Base-by-base conservation (phyloP, 2,113 vertebrate species). In the Cromileptes altivelis region DNA sequence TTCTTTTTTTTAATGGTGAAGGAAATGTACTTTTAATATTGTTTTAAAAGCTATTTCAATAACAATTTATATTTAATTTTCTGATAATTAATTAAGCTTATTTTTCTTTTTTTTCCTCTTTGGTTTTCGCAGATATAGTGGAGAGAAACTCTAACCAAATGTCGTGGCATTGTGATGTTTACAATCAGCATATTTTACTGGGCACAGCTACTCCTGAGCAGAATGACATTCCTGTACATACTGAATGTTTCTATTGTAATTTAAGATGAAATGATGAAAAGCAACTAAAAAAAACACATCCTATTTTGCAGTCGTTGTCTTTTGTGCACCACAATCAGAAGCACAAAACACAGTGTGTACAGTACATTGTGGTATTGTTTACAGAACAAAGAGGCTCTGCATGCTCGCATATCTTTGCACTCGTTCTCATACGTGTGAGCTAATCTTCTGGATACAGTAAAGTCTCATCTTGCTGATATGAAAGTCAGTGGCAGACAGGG, bases 201-300 rank as follows among this genome's bases (percentile, higher is more conserved):
- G 84, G 80, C 90, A 93, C 82, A 86, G 80, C 88, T 86, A 85
- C 87, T 79, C 88, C 76, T 81, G 30, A 89, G 70, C 70, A 80
- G 68, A 91, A 81, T 86, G 76, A 85, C 81, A 90, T 92, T 94
- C 81, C 85, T 94, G 88, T 93, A 89, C 71, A 93, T 90, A 92
- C n/a, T 85, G 76, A 81, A 90, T 91, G 85, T 93, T 92, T 92
- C 72, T 93, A 90, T 89, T 93, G 75, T 94, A 89, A 93, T 91
- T 91, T 92, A 92, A 91, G 80, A 92, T 92, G 72, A 91, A 90
- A 86, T 86, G 13, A 92, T 85, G 61, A 88, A 75, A 82, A 69
- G 70, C 49, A 80, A 88, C 71, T 85, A 77, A 85, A 90, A 61
- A 71, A 40, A 37, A 4, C 33, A 23, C 14, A 78, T 25, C 4